Evolutionary conservation across 2,888 invertebrate species (phyloP), one percentile per base, ranked within the genome.

Genomic region (Abrostola triplasia): DNA sequence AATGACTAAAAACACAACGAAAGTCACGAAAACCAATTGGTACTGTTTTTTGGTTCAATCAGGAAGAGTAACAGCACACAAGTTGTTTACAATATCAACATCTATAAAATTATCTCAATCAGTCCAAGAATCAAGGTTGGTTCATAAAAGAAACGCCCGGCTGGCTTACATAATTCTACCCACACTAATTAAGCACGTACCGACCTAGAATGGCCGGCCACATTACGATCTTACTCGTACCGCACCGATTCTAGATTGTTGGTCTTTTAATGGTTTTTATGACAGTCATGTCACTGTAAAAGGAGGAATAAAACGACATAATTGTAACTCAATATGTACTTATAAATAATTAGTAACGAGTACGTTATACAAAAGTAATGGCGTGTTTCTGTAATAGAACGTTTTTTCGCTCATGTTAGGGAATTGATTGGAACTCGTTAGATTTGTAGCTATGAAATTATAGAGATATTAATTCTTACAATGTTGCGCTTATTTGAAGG

Each of bases 81-180:
- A 72, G 70, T 83, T 83, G 87, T 89, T 87, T 86, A 86, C 84
- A 83, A 81, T 82, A 82, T 50, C 80, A 81, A 80, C 69, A 67
- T 59, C 66, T 63, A 73, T 71, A 85, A 82, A 89, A 90, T 90
- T 90, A 92, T 89, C 89, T 91, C 90, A 89, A 91, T 89, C 88
- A 86, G 82, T 86, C 70, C 70, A 88, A 90, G 88, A 84, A 90
- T 90, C 92, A 92, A 93, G 92, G 93, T 88, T 90, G 84, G 76
- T 76, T 84, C 83, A 87, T 89, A 88, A 89, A 90, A 90, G 87
- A 90, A 88, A 87, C 82, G 84, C 60, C 55, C 57, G 77, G 77
- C 68, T 73, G 76, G 72, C 86, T 90, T 91, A 90, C 87, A 89
- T 91, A 90, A 89, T 84, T 79, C 88, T 85, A 81, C 85, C 87